Evolutionary conservation across 1,140 invertebrate species (phyloP), one percentile per base, ranked within the genome.

Genomic region (Ctenoplectra terminalis): DNA sequence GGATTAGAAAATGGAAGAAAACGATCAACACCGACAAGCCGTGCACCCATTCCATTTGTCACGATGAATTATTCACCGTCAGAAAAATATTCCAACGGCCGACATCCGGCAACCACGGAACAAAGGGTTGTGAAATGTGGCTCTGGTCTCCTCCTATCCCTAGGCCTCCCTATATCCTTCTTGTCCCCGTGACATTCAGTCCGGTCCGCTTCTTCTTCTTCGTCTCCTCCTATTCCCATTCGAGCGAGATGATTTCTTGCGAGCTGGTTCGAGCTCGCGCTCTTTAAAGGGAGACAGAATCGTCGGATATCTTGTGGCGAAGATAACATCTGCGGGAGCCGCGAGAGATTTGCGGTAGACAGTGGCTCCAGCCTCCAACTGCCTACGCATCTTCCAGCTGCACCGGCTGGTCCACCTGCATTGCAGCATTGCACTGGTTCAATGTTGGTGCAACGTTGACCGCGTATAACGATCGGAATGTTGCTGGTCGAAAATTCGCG

Each of bases 181-280:
- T 80, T 67, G 82, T 82, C 76, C 63, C 75, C 15, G 37, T 29
- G 54, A 40, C 66, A 34, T 13, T 26, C 48, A n/a, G 58, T 9
- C 46, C 37, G 8, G 6, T 13, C 37, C 61, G 17, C 63, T 81
- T 26, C 34, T 79, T 60, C 81, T 70, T 78, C 77, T 63, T 71
- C 61, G 63, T 86, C 85, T 87, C 86, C 52, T 85, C 82, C 75
- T 83, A 78, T 85, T 72, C 70, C n/a, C 81, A 11, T 54, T 58
- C 69, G 61, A 76, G 81, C 78, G 73, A 84, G 73, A 83, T 88
- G 70, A 73, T 82, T 82, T 54, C 46, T 71, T 64, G 67, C 67
- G 50, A 34, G 70, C 48, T 50, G 69, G 67, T 72, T 67, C 73
- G 60, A 29, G 40, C 40, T 40, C 4, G 37, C 58, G 20, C 34